Evolutionary conservation across 2,888 invertebrate genomes (phyloP), one percentile per base, ranked within the genome.

Genomic region (Mesochorus sp.): DNA sequence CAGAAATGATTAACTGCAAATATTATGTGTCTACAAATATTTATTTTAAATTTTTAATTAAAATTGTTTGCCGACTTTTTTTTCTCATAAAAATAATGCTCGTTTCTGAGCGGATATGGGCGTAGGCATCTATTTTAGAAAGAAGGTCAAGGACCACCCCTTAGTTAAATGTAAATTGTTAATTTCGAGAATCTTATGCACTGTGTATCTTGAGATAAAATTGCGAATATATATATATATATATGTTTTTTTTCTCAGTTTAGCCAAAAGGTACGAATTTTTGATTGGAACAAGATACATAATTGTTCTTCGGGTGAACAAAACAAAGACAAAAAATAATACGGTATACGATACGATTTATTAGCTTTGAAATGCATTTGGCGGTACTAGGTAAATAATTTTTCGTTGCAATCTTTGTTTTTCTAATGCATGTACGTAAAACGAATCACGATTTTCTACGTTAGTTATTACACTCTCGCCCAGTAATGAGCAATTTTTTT

Each of bases 381-480:
- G n/a, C 26, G 3, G 34, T 21, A 19, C 21, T 68, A 5, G 26
- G 17, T 8, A 61, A 57, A 42, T 42, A 4, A 31, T 12, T 44
- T 39, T 61, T 24, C 26, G 14, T 34, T 10, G 34, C 19, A 21
- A 53, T 39, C 64, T 62, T 73, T 51, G 28, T 59, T 64, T 78
- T 72, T 80, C 53, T 67, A n/a, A 71, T 73, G 51, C 67, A 66
- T 66, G 78, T 26, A 61, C 28, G 70, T 51, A 68, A 74, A 74
- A 14, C 51, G 51, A 76, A 62, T 72, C 61, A 68, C 42, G 76
- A 83, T 83, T 85, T 39, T 84, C 80, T 83, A 84, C 82, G 70
- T 80, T 85, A 84, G 82, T n/a, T n/a, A n/a, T n/a, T 86, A 85
- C 66, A 76, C 61, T 73, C 51, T 67, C 67, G 64, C 39, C 62